Conservation (phyloP, 2,888 invertebrate genomes). For the Leptarthrus brevirostris region DNA sequence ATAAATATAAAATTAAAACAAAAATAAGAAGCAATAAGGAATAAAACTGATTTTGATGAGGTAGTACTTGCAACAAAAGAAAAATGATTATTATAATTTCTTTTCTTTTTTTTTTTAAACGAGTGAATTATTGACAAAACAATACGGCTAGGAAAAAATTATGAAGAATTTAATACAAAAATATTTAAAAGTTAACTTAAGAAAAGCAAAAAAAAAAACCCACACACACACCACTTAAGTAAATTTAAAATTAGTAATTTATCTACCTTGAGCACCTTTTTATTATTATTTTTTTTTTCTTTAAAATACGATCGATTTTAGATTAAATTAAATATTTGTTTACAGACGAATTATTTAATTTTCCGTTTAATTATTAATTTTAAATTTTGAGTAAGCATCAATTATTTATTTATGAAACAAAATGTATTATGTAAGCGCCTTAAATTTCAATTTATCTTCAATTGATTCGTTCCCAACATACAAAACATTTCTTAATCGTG, state of each 20-base stretch:
- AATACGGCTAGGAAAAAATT: too few relatives aligned
- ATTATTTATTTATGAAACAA: conserved; percentile 25
- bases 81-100: too few relatives aligned
- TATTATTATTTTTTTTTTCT: not conserved
- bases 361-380: too few relatives aligned
- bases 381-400: not conserved
- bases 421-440: not conserved
- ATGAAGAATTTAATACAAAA: too few relatives aligned
- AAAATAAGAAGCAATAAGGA: too few relatives aligned
- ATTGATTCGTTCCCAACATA: too few relatives aligned
- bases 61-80: too few relatives aligned
- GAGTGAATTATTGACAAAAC: not conserved
- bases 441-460: too few relatives aligned
- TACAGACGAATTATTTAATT: conserved; percentile 7
- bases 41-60: too few relatives aligned
- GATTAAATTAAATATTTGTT: not conserved
- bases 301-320: too few relatives aligned
- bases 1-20: too few relatives aligned
- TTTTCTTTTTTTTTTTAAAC: too few relatives aligned
- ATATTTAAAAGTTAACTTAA: not conserved
- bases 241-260: conserved; percentile 7
- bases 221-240: conserved; percentile 14
- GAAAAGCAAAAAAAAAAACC: not conserved
- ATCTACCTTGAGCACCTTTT: not conserved
- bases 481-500: not conserved